Evolutionary conservation across 2,888 invertebrate genomes (phyloP).

Genomic region (Pandemis heparana): DNA sequence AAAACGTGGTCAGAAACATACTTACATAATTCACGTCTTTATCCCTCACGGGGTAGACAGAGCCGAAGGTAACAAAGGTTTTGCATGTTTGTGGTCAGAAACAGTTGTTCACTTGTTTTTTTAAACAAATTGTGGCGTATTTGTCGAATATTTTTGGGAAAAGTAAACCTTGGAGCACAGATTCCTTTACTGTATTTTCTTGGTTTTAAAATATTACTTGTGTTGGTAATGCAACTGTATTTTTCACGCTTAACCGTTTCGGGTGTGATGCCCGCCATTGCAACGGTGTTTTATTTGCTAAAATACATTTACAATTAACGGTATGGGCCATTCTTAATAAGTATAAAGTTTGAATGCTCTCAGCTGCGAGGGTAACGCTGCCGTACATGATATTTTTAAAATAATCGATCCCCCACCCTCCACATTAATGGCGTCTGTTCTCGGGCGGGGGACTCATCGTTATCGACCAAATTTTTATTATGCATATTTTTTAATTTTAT

Average conservation of each 20-base stretch:
- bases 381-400: conserved; percentile 51
- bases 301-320: background rate
- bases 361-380: conserved; percentile 12
- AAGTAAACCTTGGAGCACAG: no score
- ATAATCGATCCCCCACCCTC: conserved; percentile 54
- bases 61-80: no score
- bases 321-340: background rate
- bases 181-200: no score
- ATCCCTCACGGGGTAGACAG: no score
- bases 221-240: no score
- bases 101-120: no score
- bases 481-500: conserved; percentile 51
- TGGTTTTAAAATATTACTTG: no score
- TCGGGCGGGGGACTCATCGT: conserved; percentile 46
- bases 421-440: conserved; percentile 45
- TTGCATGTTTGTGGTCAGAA: no score
- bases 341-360: conserved; percentile 2
- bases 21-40: no score
- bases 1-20: no score
- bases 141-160: no score
- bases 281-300: background rate
- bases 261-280: background rate
- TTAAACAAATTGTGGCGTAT: no score
- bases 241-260: background rate
- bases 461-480: conserved; percentile 52